Conservation (phyloP, 2,113 vertebrate species). For the Abramis brama region DNA sequence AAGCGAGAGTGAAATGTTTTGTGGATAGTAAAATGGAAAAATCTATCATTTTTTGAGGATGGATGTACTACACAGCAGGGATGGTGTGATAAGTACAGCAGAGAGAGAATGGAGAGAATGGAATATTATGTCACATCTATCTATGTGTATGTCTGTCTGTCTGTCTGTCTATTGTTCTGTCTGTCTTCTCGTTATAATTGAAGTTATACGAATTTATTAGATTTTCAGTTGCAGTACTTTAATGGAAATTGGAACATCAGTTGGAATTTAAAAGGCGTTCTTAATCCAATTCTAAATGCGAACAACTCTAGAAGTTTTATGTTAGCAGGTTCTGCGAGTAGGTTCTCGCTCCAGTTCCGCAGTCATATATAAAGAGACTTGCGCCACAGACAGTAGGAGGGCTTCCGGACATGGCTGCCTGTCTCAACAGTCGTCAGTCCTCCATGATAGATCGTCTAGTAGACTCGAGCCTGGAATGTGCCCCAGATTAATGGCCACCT, state of each 20-base stretch:
- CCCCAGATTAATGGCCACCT: constrained; percentile 47
- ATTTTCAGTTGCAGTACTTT: background rate
- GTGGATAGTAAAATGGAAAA: constrained; percentile 7
- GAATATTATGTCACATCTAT: constrained; percentile 16
- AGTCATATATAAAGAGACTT: constrained; percentile 42
- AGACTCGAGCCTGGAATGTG: constrained; percentile 28
- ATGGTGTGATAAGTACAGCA: constrained; percentile 29
- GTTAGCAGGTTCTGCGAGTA: background rate
- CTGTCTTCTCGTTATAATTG: background rate
- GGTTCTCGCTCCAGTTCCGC: background rate
- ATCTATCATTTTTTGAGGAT: background rate
- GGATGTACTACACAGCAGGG: constrained; percentile 21
- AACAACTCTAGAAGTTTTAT: background rate
- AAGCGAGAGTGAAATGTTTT: background rate
- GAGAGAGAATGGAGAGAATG: constrained; percentile 1
- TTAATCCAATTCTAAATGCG: background rate
- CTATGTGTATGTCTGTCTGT: background rate
- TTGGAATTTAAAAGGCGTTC: background rate
- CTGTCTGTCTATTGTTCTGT: background rate
- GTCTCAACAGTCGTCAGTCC: constrained; percentile 37
- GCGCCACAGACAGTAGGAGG: constrained; percentile 29
- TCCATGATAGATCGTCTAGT: constrained; percentile 41
- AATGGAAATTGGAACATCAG: background rate
- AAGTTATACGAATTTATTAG: background rate
- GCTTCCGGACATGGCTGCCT: constrained; percentile 34